phyloP scores from a whole-genome alignment of 2,797 vertebrate genomes.

The Paramormyrops hopkinsi region DNA sequence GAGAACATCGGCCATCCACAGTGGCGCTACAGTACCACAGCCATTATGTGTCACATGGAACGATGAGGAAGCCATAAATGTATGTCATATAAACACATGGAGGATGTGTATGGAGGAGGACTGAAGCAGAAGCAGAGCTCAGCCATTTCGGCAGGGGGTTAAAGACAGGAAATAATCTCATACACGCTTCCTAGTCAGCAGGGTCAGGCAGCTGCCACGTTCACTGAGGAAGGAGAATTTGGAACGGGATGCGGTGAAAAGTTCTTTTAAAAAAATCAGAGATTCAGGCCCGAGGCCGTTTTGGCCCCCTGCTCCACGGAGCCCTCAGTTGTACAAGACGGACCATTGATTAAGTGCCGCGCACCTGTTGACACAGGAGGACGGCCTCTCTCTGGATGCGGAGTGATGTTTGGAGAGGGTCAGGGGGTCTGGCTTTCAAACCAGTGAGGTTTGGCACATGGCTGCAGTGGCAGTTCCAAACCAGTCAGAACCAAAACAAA shows the following conservation, averaged over 20 bases:
- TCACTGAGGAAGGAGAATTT: background rate
- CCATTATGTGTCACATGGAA: background rate
- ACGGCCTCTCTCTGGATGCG: background rate
- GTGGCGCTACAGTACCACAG: background rate
- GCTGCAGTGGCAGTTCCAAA: background rate
- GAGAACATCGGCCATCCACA: background rate
- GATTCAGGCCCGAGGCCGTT: background rate
- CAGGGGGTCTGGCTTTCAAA: conserved; percentile 6
- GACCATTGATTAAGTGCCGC: background rate
- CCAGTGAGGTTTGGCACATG: conserved; percentile 23
- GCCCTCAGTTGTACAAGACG: background rate
- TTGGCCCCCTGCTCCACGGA: background rate
- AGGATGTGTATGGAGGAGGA: background rate
- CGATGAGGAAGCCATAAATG: background rate
- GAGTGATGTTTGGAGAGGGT: conserved; percentile 10
- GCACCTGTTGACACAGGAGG: conserved; percentile 13
- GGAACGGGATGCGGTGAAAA: background rate
- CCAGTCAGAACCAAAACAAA: background rate
- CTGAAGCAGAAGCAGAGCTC: background rate
- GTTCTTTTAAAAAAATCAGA: background rate
- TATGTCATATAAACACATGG: background rate
- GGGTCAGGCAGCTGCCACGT: background rate
- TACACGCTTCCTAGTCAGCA: background rate
- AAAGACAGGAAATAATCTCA: background rate
- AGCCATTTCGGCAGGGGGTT: background rate